These are phyloP conservation scores for Malachius bipustulatus DNA, from an alignment of 2,888 invertebrate species.

Conservation along the genomic window DNA sequence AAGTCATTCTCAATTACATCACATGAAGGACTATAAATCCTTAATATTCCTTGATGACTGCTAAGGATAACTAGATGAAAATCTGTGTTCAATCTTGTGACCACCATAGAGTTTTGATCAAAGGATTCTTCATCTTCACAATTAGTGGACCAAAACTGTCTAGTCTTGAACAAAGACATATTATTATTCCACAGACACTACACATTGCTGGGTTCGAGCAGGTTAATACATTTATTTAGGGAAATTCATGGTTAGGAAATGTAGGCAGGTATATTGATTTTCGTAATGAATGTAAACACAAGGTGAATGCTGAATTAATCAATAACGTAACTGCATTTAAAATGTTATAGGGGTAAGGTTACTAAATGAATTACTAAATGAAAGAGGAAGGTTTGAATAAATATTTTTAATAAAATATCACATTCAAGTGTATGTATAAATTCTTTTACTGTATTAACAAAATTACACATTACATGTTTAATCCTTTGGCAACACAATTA, in stretches of 20 bases:
- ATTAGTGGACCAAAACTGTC: slow-evolving; percentile 77
- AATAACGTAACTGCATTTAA: no score
- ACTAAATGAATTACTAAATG: no score
- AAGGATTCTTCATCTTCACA: slow-evolving; percentile 50
- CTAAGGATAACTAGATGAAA: slow-evolving; percentile 70
- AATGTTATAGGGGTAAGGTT: no score
- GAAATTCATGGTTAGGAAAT: slow-evolving; percentile 15
- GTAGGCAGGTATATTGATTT: slow-evolving; percentile 17
- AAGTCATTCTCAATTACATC: slow-evolving; percentile 37
- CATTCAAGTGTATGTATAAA: no score
- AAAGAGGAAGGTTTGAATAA: no score
- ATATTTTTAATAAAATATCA: no score
- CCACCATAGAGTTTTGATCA: slow-evolving; percentile 40
- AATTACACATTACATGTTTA: no score
- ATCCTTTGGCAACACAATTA: no score
- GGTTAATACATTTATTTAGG: background rate
- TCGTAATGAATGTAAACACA: slow-evolving; percentile 7
- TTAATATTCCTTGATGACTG: slow-evolving; percentile 67
- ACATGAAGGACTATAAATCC: slow-evolving; percentile 57
- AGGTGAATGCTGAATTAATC: no score
- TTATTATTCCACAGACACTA: slow-evolving; percentile 10
- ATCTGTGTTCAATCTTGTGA: slow-evolving; percentile 42
- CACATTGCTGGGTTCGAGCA: background rate
- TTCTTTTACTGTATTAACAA: no score
- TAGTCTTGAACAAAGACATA: slow-evolving; percentile 90